Conservation (phyloP, 2,113 vertebrate genomes). For the Chloropsis cyanopogon region DNA sequence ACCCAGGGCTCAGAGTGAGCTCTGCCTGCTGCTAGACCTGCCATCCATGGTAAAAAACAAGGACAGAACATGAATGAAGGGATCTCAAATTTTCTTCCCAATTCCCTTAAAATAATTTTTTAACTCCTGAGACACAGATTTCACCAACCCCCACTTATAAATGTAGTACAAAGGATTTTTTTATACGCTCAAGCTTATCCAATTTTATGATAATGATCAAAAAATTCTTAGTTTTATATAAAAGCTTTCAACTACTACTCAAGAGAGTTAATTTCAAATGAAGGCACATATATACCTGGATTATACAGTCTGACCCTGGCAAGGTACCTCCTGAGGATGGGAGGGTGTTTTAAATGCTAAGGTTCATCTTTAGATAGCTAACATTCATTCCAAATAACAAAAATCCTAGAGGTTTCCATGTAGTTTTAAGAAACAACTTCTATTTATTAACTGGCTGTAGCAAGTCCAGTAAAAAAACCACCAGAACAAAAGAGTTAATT, state of each 20-base stretch:
- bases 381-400: neutral
- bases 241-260: constrained; percentile 18
- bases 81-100: neutral
- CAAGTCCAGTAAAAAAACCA: neutral
- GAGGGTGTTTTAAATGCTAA: neutral
- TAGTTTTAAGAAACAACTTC: neutral
- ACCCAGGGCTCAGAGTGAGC: neutral
- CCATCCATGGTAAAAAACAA: neutral
- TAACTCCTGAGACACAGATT: neutral
- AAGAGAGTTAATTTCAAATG: constrained; percentile 42
- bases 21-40: neutral
- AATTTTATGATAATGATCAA: neutral
- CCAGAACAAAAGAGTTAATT: neutral
- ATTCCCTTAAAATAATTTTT: neutral
- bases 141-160: neutral
- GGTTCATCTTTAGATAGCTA: neutral
- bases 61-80: neutral
- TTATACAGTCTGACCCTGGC: constrained; percentile 29
- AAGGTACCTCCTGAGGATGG: constrained; percentile 11
- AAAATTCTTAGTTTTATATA: neutral
- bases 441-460: neutral
- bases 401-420: neutral
- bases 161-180: neutral
- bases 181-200: neutral
- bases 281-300: neutral